A percentile compares a stretch with the other conserved stretches of the same genome.
Evolutionary conservation across 2,797 vertebrate species (phyloP).

Genomic region (Eupleurogrammus muticus): DNA sequence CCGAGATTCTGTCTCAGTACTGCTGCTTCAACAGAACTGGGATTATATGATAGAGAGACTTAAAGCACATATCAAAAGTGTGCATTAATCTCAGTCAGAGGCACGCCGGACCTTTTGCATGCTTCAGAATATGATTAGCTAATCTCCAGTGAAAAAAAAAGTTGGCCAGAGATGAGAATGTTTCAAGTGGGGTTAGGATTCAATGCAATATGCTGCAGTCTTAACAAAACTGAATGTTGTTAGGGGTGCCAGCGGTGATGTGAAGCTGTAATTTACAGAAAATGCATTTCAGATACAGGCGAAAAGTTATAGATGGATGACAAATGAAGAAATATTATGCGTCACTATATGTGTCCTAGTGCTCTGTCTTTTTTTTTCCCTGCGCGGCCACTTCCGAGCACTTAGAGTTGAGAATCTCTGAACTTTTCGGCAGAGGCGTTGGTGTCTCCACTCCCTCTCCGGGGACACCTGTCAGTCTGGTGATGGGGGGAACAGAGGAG

Average conservation of each 20-base stretch:
- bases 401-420: too few relatives aligned
- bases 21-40: constrained; percentile 1
- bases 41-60: not conserved
- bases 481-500: too few relatives aligned
- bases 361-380: too few relatives aligned
- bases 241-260: not conserved
- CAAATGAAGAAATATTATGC: not conserved
- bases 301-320: not conserved
- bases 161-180: not conserved
- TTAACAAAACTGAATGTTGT: not conserved
- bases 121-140: not conserved
- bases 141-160: not conserved
- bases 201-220: not conserved
- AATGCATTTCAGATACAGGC: not conserved
- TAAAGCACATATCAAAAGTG: not conserved
- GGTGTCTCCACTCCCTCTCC: too few relatives aligned
- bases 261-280: not conserved
- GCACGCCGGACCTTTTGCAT: not conserved
- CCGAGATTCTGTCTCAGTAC: not conserved
- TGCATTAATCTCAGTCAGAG: not conserved
- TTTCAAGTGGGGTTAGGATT: not conserved
- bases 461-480: too few relatives aligned
- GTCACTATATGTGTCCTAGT: too few relatives aligned
- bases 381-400: too few relatives aligned
- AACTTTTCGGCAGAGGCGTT: too few relatives aligned